Evolutionary conservation across 2,888 invertebrate genomes (phyloP), one percentile per base, ranked within the genome.

Genomic region (Nomada flava): DNA sequence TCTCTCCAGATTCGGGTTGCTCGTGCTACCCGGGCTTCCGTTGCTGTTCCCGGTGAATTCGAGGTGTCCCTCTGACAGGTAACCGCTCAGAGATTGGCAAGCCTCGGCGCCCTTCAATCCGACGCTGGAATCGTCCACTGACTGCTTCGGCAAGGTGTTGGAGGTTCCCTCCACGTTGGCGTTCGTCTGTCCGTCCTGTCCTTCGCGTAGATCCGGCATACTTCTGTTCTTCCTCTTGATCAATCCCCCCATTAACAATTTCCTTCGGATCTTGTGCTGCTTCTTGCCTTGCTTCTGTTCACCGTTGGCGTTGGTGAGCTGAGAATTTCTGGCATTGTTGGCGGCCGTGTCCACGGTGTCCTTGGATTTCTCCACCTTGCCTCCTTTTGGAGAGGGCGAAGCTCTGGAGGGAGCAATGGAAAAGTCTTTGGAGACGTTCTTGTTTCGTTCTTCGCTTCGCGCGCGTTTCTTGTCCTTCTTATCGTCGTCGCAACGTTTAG

Each of bases 161-260:
- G 81, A 92, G 89, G 69, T 88, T 93, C 94, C 74, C 88, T 94
- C 84, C 13, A 85, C 71, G 59, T 60, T 89, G 1, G 92, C 90
- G 13, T 94, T 90, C 67, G 94, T 94, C 68, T 95, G 95, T 13
- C 94, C 95, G 86, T 95, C 95, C 67, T 96, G 96, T 0, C 96
- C 97, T 92, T 98, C 98, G 0, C 98, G 96, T 67, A 98, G 94
- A 94, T 98, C 98, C 0, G 98, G 98, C 97, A 98, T 97, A 74
- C 98, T 98, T 86, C 98, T 95, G 92, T 98, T 98, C 93, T 98
- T 98, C 47, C 98, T 95, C 81, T 97, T 95, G 71, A 98, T 98
- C 71, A 98, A 94, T 2, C 98, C 98, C 18, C 98, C 98, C 98
- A 98, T 98, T 10, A 98, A 92, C 3, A 98, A 93, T 93, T 98